Percentiles rank a stretch among this genome's conserved stretches.
Conservation (phyloP, 2,797 vertebrate species). For the Mormyrops boulengeri region DNA sequence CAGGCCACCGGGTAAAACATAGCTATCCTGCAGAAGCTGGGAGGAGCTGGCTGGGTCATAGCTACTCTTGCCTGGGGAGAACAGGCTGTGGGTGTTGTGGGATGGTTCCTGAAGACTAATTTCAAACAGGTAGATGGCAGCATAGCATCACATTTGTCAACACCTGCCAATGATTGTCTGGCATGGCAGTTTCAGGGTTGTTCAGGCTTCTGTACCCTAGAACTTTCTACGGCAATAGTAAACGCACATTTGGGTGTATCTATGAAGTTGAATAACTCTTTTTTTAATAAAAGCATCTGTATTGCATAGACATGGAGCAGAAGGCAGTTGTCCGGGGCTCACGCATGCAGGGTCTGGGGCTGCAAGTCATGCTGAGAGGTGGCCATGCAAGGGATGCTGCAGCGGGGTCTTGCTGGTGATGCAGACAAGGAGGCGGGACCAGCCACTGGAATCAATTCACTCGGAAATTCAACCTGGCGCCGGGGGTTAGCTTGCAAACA, state of each 20-base stretch:
- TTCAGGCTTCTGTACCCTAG: neutral
- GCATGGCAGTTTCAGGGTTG: neutral
- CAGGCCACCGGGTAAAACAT: neutral
- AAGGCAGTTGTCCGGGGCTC: neutral
- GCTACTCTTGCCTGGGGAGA: neutral
- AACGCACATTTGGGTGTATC: neutral
- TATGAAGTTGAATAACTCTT: neutral
- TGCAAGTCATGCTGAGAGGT: neutral
- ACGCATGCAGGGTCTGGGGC: neutral
- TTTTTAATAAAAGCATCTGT: neutral
- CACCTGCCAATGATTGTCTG: neutral
- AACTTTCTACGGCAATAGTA: neutral
- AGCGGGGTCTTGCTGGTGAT: neutral
- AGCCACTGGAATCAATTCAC: neutral
- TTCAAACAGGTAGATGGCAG: neutral
- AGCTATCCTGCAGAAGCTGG: neutral
- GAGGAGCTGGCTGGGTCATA: neutral
- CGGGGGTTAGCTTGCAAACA: neutral
- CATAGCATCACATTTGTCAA: neutral
- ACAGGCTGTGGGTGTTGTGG: neutral
- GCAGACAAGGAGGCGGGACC: neutral
- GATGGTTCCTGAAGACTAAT: neutral
- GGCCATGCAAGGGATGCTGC: neutral
- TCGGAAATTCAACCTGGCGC: neutral
- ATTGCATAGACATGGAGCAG: neutral